These are phyloP conservation scores for Pteromalus puparum DNA, from an alignment of 1,140 invertebrate species.

Conservation along the genomic window DNA sequence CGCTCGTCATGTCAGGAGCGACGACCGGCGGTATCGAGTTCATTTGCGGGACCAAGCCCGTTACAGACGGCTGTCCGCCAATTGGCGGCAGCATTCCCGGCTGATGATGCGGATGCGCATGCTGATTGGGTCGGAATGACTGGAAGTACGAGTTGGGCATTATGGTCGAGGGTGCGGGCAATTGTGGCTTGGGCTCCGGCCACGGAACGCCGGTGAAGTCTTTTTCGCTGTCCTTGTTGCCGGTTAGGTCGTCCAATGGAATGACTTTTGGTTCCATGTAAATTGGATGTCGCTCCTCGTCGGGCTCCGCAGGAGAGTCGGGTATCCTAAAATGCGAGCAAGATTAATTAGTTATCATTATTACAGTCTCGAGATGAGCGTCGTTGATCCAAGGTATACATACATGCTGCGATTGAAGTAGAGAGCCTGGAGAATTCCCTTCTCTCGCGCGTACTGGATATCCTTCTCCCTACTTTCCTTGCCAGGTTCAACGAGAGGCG, in stretches of 20 bases:
- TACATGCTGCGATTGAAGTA: conserved; percentile 90
- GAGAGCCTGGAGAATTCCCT: conserved; percentile 87
- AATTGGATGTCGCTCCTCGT: conserved; percentile 84
- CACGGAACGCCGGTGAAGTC: conserved; percentile 85
- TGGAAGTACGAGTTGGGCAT: conserved; percentile 43
- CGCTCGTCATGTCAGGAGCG: conserved; percentile 57
- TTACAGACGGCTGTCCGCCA: conserved; percentile 55
- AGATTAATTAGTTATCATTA: background rate
- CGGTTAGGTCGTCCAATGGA: conserved; percentile 90
- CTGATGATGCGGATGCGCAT: conserved; percentile 20
- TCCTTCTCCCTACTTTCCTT: conserved; percentile 90
- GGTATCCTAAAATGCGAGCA: conserved; percentile 80
- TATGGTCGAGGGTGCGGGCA: conserved; percentile 66
- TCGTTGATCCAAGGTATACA: conserved; percentile 62
- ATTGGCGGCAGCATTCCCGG: conserved; percentile 51
- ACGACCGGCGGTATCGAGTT: conserved; percentile 66
- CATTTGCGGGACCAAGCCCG: conserved; percentile 63
- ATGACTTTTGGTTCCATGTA: conserved; percentile 87
- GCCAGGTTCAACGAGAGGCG: conserved; percentile 81
- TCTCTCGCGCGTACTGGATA: conserved; percentile 90
- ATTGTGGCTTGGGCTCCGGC: conserved; percentile 84
- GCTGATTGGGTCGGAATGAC: conserved; percentile 55
- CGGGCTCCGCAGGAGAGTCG: conserved; percentile 90
- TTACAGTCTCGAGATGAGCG: background rate
- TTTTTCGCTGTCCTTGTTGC: conserved; percentile 85